A percentile compares a stretch with the other conserved stretches of the same genome.
Conservation (phyloP, 2,113 vertebrate genomes). For the Rattus rattus region DNA sequence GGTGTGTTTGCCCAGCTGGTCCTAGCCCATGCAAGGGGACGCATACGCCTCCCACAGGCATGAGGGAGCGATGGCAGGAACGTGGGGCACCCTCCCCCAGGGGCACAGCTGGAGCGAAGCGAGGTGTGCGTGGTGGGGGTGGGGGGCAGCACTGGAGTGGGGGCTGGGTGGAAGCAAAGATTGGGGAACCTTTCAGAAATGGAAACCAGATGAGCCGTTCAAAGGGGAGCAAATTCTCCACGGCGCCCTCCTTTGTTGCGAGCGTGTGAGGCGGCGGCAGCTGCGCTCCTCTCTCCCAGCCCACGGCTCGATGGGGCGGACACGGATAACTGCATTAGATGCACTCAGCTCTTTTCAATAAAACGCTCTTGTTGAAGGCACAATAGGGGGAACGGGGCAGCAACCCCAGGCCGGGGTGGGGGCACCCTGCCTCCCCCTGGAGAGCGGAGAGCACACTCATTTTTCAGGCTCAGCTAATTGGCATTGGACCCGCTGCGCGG, state of each 20-base stretch:
- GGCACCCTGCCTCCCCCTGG: conserved; percentile 42
- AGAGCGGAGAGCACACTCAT: conserved; percentile 42
- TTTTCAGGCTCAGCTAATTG: conserved; percentile 76
- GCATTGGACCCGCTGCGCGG: conserved; percentile 23
- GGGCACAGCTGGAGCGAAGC: conserved; percentile 6
- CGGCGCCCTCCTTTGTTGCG: conserved; percentile 71
- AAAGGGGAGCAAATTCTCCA: conserved; percentile 77
- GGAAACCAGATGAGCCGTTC: conserved; percentile 74
- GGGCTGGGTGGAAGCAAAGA: conserved; percentile 68
- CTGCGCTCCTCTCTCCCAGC: conserved; percentile 71
- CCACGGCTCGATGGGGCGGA: conserved; percentile 63
- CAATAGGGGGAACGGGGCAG: conserved; percentile 70
- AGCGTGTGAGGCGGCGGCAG: conserved; percentile 72
- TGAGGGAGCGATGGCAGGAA: background rate
- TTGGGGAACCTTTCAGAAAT: conserved; percentile 81
- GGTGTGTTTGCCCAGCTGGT: background rate
- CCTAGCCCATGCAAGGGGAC: background rate
- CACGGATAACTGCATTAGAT: conserved; percentile 75
- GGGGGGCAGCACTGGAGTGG: background rate
- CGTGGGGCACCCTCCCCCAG: background rate
- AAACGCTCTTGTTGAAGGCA: conserved; percentile 74
- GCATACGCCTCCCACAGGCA: background rate
- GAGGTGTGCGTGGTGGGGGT: background rate
- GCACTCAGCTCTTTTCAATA: conserved; percentile 81
- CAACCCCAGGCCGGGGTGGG: conserved; percentile 56